A percentile compares a stretch with the other conserved stretches of the same genome.
phyloP scores from a whole-genome alignment of 2,113 vertebrate species.

The Pitta sordida region DNA sequence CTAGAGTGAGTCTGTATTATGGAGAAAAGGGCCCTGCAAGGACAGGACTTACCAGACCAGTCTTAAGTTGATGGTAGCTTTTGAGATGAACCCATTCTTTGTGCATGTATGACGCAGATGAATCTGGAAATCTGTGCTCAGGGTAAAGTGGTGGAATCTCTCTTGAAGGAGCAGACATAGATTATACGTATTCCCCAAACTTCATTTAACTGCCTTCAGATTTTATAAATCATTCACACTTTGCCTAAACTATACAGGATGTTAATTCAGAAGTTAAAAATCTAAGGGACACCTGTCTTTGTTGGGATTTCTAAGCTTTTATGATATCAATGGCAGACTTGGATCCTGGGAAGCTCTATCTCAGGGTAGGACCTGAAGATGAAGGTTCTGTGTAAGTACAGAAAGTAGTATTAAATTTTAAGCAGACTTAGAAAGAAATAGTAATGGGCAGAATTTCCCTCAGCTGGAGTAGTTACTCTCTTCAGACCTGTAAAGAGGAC shows the following conservation, averaged over 20 bases:
- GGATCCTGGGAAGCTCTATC: neutral
- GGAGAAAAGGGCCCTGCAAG: neutral
- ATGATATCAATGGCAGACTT: neutral
- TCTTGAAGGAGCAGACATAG: neutral
- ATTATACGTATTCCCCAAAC: neutral
- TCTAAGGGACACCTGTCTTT: neutral
- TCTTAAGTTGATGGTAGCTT: neutral
- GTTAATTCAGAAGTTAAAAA: neutral
- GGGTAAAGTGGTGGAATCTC: neutral
- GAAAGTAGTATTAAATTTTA: neutral
- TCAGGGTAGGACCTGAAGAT: neutral
- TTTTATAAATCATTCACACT: neutral
- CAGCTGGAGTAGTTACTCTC: neutral
- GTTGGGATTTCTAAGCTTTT: neutral
- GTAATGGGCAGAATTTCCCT: neutral
- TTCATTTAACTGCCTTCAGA: neutral
- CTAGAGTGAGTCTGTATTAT: neutral
- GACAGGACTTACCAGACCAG: neutral
- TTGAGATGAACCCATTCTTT: neutral
- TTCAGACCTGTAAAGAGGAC: neutral
- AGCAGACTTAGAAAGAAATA: neutral
- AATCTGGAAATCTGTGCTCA: neutral
- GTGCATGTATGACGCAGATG: neutral
- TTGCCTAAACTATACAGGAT: neutral
- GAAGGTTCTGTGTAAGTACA: neutral